These are phyloP conservation scores for Agrilus biguttatus DNA, from an alignment of 2,888 invertebrate species.

Conservation along the genomic window DNA sequence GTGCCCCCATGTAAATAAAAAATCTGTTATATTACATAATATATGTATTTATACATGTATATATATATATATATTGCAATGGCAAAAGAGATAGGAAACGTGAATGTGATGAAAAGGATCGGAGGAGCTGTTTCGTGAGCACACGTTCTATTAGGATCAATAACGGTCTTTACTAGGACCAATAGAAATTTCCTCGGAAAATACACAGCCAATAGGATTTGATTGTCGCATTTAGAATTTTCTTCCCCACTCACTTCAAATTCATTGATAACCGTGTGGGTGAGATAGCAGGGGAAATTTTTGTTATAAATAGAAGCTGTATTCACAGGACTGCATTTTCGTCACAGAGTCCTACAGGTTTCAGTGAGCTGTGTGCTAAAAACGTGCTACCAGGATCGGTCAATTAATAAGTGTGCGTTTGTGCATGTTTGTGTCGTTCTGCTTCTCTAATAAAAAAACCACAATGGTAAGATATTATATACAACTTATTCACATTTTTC, in stretches of 20 bases:
- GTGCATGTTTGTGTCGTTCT: no score
- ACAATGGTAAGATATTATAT: no score
- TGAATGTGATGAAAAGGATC: no score
- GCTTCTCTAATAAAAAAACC: no score
- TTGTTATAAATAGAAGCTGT: slow-evolving; percentile 26
- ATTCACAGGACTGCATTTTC: slow-evolving; percentile 22
- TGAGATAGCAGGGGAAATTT: slow-evolving; percentile 28
- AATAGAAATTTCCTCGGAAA: slow-evolving; percentile 21
- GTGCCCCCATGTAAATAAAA: no score
- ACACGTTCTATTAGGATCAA: slow-evolving; percentile 24
- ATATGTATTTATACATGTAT: no score
- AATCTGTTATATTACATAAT: no score
- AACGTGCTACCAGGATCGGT: not conserved
- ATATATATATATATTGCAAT: not conserved
- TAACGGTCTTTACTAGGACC: slow-evolving; percentile 18
- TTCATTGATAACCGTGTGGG: slow-evolving; percentile 59
- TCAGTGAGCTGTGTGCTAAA: not conserved
- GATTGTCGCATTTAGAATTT: slow-evolving; percentile 22
- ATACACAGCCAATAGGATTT: slow-evolving; percentile 21
- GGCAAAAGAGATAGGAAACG: no score
- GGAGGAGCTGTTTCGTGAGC: slow-evolving; percentile 7
- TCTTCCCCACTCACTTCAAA: slow-evolving; percentile 26
- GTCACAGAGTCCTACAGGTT: slow-evolving; percentile 4
- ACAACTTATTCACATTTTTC: no score
- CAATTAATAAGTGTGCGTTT: no score